A percentile compares a stretch with the other conserved stretches of the same genome.
Evolutionary conservation across 2,888 invertebrate species (phyloP).

Genomic region (Eulithis testata): DNA sequence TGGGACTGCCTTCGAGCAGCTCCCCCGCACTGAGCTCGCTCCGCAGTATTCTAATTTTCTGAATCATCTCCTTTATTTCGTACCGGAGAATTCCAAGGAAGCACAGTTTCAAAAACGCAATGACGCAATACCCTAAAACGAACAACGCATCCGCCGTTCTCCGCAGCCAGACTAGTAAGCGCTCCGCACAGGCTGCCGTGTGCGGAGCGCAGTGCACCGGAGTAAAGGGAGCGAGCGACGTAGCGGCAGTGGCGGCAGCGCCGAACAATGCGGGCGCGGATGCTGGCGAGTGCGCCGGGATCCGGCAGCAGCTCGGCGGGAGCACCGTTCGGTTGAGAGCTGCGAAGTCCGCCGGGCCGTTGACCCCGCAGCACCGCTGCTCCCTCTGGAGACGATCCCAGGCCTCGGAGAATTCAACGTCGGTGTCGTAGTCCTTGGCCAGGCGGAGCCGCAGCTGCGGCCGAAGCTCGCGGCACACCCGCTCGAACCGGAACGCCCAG

Average conservation of each 20-base stretch:
- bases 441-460: constrained; percentile 86
- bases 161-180: constrained; percentile 89
- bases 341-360: constrained; percentile 84
- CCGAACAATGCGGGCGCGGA: constrained; percentile 81
- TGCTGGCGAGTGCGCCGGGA: constrained; percentile 70
- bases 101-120: constrained; percentile 94
- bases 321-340: constrained; percentile 72
- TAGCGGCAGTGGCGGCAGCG: constrained; percentile 65
- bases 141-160: constrained; percentile 92
- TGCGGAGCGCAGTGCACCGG: constrained; percentile 78
- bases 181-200: constrained; percentile 88
- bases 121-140: constrained; percentile 93
- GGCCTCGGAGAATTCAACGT: constrained; percentile 88
- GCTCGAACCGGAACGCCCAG: constrained; percentile 92
- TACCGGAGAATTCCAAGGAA: constrained; percentile 94
- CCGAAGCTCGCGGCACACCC: constrained; percentile 89
- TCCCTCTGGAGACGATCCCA: constrained; percentile 92
- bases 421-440: constrained; percentile 89
- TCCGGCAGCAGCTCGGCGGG: constrained; percentile 77
- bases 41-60: constrained; percentile 92
- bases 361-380: constrained; percentile 91
- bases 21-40: constrained; percentile 86
- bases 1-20: constrained; percentile 73
- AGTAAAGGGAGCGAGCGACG: constrained; percentile 67
- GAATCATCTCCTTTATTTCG: constrained; percentile 96